Evolutionary conservation across 37 sponge, comb jelly and placozoan species (phyloP).

Genomic region (Bolinopsis microptera): DNA sequence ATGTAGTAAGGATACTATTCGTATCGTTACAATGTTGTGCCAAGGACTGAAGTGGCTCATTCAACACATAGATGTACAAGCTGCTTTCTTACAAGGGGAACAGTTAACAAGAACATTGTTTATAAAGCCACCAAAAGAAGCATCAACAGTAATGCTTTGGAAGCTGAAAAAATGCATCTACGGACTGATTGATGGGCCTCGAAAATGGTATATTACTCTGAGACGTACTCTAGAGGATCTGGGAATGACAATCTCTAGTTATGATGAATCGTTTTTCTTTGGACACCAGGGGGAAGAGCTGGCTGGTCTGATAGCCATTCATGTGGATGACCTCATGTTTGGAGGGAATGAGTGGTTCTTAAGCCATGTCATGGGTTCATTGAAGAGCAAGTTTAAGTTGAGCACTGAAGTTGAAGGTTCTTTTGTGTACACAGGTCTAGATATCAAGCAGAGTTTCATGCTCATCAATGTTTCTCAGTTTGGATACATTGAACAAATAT

Average conservation of each 20-base stretch:
- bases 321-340: conserved; percentile 40
- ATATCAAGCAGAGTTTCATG: background rate
- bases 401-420: background rate
- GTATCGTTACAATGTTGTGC: background rate
- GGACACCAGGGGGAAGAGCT: background rate
- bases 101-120: background rate
- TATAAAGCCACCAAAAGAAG: conserved; percentile 22
- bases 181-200: conserved; percentile 18
- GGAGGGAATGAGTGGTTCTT: background rate
- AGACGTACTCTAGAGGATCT: background rate
- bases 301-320: background rate
- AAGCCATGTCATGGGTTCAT: background rate
- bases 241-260: background rate
- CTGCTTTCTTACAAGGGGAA: conserved; percentile 18
- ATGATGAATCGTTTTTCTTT: conserved; percentile 29
- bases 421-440: background rate
- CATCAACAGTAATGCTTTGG: background rate
- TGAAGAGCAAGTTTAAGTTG: background rate
- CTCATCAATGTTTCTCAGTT: background rate
- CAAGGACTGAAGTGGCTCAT: background rate
- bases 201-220: background rate
- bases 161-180: conserved; percentile 27
- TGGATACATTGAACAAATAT: background rate
- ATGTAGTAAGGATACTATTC: background rate
- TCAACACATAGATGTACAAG: conserved; percentile 34